A percentile compares a stretch with the other conserved stretches of the same genome.
Evolutionary conservation across 2,888 invertebrate species (phyloP).

Genomic region (Embidobia sp.): DNA sequence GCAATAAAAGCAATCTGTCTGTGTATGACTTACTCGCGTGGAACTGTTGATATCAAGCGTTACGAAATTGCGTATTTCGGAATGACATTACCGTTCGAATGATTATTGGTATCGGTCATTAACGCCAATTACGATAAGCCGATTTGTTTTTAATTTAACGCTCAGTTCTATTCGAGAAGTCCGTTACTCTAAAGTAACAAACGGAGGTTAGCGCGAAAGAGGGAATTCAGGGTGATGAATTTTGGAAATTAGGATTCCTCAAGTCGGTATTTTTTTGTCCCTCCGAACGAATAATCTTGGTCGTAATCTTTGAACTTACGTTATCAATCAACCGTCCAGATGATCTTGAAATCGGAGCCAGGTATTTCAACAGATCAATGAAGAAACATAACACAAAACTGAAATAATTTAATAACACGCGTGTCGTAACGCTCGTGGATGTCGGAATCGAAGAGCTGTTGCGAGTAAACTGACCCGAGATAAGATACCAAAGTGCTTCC

Average conservation of each 20-base stretch:
- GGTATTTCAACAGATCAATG: neutral
- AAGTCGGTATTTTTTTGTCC: no score
- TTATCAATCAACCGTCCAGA: neutral
- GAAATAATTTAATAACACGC: conserved; percentile 7
- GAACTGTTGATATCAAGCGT: conserved; percentile 17
- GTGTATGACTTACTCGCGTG: no score
- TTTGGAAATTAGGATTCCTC: no score
- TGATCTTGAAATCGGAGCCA: neutral
- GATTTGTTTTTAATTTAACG: conserved; percentile 3
- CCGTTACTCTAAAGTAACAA: no score
- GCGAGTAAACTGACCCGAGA: conserved; percentile 67
- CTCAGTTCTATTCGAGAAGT: neutral
- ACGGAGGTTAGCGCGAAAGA: no score
- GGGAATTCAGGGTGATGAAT: no score
- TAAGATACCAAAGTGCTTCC: conserved; percentile 54
- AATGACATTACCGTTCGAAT: conserved; percentile 2
- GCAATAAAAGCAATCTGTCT: conserved; percentile 3
- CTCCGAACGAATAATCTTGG: no score
- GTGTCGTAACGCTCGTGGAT: conserved; percentile 42
- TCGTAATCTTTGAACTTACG: neutral
- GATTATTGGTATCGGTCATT: conserved; percentile 26
- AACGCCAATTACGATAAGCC: conserved; percentile 16
- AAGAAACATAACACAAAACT: conserved; percentile 8
- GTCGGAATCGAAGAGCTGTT: conserved; percentile 45
- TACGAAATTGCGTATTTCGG: conserved; percentile 37